Conservation (phyloP, 2,888 invertebrate genomes). For the Apotomis betuletana region DNA sequence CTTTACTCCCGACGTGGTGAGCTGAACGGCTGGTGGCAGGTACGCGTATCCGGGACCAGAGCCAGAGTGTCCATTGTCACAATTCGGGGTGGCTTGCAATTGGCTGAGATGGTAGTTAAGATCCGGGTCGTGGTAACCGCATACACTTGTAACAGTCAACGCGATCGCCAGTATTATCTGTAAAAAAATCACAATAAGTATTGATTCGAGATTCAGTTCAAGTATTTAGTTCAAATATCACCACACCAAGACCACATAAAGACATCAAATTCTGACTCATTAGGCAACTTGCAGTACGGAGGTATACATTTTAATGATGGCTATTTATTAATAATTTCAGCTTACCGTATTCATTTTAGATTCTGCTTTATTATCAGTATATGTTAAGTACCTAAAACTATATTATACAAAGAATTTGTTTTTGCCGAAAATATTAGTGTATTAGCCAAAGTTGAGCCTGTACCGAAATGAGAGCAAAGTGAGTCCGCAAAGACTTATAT, state of each 20-base stretch:
- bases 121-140: conserved; percentile 78
- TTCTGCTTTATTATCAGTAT: conserved; percentile 38
- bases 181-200: conserved; percentile 50
- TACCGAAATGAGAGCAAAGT: conserved; percentile 82
- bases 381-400: conserved; percentile 29
- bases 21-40: conserved; percentile 80
- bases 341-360: conserved; percentile 71
- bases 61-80: conserved; percentile 50
- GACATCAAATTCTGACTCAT: background rate
- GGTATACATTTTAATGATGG: background rate
- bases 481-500: conserved; percentile 79
- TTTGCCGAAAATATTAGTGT: conserved; percentile 60
- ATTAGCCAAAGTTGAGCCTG: conserved; percentile 77
- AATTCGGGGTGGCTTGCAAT: conserved; percentile 67
- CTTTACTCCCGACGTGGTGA: conserved; percentile 70
- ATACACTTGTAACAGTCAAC: conserved; percentile 58
- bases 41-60: conserved; percentile 79
- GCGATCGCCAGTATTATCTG: conserved; percentile 63
- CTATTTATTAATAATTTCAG: conserved; percentile 27
- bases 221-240: no score
- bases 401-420: conserved; percentile 38
- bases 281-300: background rate
- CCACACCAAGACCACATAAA: background rate
- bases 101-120: conserved; percentile 76
- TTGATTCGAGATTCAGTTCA: background rate